Percentiles rank a stretch among this genome's conserved stretches.
These are phyloP conservation scores for Pogona vitticeps DNA, from an alignment of 2,113 vertebrate species.

Conservation along the genomic window DNA sequence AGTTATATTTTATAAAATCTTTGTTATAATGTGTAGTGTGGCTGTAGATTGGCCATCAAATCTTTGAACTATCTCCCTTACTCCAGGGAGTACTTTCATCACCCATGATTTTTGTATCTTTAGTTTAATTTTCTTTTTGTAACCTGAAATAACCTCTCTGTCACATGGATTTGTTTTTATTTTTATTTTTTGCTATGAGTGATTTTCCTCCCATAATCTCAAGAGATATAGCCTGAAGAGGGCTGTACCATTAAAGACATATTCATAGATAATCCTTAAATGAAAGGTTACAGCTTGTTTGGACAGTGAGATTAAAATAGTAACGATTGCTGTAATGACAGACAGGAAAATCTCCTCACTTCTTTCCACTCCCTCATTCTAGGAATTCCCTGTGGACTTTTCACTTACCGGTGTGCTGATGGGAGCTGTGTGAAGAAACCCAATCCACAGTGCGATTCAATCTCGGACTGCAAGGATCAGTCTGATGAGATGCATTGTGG, in stretches of 20 bases:
- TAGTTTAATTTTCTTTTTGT: too few relatives aligned
- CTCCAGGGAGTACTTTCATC: too few relatives aligned
- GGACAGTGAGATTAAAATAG: not conserved
- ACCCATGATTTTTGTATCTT: too few relatives aligned
- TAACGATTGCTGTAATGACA: not conserved
- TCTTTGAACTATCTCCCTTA: too few relatives aligned
- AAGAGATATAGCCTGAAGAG: not conserved
- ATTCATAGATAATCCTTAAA: not conserved
- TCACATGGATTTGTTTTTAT: too few relatives aligned
- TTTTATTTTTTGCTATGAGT: too few relatives aligned
- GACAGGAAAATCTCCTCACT: not conserved
- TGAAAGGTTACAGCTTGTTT: not conserved
- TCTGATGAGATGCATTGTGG: constrained; percentile 89
- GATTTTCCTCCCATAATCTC: not conserved
- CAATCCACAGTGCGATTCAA: constrained; percentile 88
- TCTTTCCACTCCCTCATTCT: constrained; percentile 15
- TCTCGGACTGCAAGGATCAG: constrained; percentile 84
- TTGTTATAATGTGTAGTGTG: not conserved
- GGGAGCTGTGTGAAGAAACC: constrained; percentile 89
- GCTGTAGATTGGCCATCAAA: too few relatives aligned
- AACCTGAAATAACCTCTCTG: too few relatives aligned
- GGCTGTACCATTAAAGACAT: not conserved
- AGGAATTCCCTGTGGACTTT: constrained; percentile 85
- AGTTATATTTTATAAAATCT: not conserved
- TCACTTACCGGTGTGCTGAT: constrained; percentile 89